phyloP scores from a whole-genome alignment of 2,888 invertebrate genomes.

The Caenorhabditis zanzibari region DNA sequence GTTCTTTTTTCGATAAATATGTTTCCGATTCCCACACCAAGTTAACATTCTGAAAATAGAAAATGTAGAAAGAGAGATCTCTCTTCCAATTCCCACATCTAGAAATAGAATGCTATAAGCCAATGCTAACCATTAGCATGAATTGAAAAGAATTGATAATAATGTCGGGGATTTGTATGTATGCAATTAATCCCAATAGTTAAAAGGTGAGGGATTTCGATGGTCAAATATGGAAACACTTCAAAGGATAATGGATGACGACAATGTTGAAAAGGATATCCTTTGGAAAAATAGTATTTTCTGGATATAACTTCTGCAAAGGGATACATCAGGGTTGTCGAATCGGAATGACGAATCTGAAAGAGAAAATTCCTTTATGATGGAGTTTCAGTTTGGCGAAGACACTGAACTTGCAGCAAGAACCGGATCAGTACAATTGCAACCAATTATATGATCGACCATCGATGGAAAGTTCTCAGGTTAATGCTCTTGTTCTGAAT shows the following conservation, averaged over 20 bases:
- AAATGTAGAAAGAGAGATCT: constrained; percentile 21
- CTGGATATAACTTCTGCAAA: constrained; percentile 25
- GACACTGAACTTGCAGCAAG: constrained; percentile 29
- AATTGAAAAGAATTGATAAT: constrained; percentile 5
- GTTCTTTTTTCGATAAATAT: constrained; percentile 36
- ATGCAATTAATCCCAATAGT: constrained; percentile 31
- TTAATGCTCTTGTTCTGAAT: constrained; percentile 20
- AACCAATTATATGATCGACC: constrained; percentile 12
- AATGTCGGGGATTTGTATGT: constrained; percentile 34
- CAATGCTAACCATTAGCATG: constrained; percentile 23
- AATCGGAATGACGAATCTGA: constrained; percentile 10
- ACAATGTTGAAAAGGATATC: not conserved
- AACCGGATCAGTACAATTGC: constrained; percentile 35
- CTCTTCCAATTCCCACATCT: constrained; percentile 28
- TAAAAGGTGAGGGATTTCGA: constrained; percentile 47
- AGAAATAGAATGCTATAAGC: constrained; percentile 23
- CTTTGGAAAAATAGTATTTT: constrained; percentile 14
- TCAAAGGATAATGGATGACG: constrained; percentile 26
- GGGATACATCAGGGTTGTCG: not conserved
- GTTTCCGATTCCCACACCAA: constrained; percentile 47
- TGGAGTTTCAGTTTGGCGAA: constrained; percentile 48
- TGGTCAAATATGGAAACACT: constrained; percentile 28
- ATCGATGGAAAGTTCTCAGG: constrained; percentile 16
- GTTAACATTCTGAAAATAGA: constrained; percentile 49
- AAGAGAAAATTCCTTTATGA: not conserved